Conservation (phyloP, 1,140 invertebrate genomes). For the Drosophila rhopaloa region DNA sequence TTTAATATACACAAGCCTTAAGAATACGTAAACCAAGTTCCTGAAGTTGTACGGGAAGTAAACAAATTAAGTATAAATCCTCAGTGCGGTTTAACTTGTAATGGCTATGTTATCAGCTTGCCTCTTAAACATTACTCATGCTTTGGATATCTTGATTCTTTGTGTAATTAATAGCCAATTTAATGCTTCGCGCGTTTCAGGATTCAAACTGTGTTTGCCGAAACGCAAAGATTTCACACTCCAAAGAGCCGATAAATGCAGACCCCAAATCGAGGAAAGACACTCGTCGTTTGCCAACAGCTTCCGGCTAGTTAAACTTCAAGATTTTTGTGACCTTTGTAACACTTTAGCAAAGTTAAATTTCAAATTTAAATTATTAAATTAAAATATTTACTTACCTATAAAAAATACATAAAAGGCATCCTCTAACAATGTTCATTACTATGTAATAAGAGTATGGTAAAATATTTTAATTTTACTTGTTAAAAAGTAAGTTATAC, state of each 20-base stretch:
- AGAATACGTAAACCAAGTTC: background rate
- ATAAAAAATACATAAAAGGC: background rate
- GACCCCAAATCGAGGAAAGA: conserved; percentile 4
- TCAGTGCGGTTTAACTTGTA: background rate
- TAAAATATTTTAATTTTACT: no score
- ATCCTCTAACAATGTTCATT: no score
- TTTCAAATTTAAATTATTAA: no score
- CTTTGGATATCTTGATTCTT: background rate
- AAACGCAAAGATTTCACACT: conserved; percentile 11
- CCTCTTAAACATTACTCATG: conserved; percentile 7
- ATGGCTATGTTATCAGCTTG: conserved; percentile 7
- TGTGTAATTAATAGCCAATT: conserved; percentile 43
- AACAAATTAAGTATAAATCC: conserved; percentile 9
- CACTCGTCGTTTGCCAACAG: conserved; percentile 19
- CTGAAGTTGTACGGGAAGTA: background rate
- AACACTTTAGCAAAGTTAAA: no score
- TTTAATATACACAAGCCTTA: background rate
- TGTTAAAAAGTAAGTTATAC: no score
- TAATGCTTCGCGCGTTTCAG: conserved; percentile 32
- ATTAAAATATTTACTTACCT: no score
- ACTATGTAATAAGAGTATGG: no score
- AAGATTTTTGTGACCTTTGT: no score
- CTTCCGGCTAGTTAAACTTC: conserved; percentile 6
- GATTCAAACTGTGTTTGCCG: conserved; percentile 17
- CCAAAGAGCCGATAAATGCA: conserved; percentile 17